Percentiles rank a stretch among this genome's conserved stretches.
Evolutionary conservation across 2,797 vertebrate species (phyloP).

Genomic region (Numenius phaeopus): DNA sequence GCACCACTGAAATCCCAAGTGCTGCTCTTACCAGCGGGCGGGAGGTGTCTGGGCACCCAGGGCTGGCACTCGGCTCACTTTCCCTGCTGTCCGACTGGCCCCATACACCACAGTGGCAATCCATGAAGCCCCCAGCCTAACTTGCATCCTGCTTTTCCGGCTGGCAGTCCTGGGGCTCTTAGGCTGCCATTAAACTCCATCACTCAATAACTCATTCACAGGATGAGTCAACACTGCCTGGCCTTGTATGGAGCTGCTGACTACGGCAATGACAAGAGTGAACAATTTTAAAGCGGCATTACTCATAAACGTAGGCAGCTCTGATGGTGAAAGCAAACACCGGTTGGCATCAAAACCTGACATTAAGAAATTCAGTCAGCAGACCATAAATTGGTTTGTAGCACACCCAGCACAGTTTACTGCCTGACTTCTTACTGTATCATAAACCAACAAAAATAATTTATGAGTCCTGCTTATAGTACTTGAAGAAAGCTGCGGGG

Average conservation of each 20-base stretch:
- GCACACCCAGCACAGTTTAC: not conserved
- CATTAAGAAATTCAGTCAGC: constrained; percentile 7
- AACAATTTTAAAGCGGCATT: not conserved
- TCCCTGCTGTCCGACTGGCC: not conserved
- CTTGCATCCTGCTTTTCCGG: rapidly evolving
- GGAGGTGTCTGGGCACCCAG: not conserved
- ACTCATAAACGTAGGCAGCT: not conserved
- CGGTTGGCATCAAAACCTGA: not conserved
- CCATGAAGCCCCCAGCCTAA: not conserved
- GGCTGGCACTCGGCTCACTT: not conserved
- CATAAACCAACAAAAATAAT: not conserved
- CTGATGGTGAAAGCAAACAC: constrained; percentile 9
- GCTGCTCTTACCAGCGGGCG: rapidly evolving
- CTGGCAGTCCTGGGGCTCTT: not conserved
- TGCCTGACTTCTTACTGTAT: not conserved
- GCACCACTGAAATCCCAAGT: not conserved
- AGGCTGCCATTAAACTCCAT: not conserved
- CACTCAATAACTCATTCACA: not conserved
- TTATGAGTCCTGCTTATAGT: not conserved
- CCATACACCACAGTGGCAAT: not conserved
- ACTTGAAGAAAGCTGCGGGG: not conserved
- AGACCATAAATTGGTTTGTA: not conserved
- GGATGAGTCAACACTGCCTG: not conserved
- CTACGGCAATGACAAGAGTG: not conserved
- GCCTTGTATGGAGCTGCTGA: constrained; percentile 38